Evolutionary conservation across 2,888 invertebrate genomes (phyloP).

Genomic region (Axea sp.): DNA sequence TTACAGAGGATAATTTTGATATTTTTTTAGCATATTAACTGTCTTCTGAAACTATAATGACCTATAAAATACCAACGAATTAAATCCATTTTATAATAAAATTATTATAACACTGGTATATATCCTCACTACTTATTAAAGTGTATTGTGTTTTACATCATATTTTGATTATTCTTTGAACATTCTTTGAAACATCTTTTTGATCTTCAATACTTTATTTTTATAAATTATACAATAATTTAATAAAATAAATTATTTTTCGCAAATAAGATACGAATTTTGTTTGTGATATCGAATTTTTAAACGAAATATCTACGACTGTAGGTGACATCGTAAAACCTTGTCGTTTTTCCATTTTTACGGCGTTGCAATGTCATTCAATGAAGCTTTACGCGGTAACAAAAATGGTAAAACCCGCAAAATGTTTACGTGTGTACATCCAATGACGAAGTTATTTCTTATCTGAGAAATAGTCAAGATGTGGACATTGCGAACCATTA

Average conservation of each 20-base stretch:
- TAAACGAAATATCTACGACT: slow-evolving; percentile 22
- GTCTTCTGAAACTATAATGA: no score
- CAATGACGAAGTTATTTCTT: slow-evolving; percentile 28
- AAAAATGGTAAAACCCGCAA: slow-evolving; percentile 8
- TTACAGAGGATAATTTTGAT: no score
- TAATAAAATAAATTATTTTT: slow-evolving; percentile 15
- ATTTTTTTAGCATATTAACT: no score
- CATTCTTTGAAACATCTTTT: no score
- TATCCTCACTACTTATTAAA: no score
- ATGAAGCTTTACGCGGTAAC: slow-evolving; percentile 23
- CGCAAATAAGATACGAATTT: slow-evolving; percentile 8
- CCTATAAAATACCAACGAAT: no score
- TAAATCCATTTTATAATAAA: no score
- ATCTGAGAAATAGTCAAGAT: slow-evolving; percentile 5
- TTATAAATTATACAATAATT: slow-evolving; percentile 14
- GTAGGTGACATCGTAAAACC: slow-evolving; percentile 29
- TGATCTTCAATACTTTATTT: slow-evolving; percentile 1
- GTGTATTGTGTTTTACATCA: no score
- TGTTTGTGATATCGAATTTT: slow-evolving; percentile 25
- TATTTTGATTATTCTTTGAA: no score
- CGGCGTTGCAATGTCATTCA: slow-evolving; percentile 26
- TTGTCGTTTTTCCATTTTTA: slow-evolving; percentile 25
- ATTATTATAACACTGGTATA: no score
- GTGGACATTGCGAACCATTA: slow-evolving; percentile 17
- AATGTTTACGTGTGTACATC: slow-evolving; percentile 3